These are phyloP conservation scores for Ahaetulla prasina DNA, from an alignment of 2,113 vertebrate genomes.

Conservation along the genomic window DNA sequence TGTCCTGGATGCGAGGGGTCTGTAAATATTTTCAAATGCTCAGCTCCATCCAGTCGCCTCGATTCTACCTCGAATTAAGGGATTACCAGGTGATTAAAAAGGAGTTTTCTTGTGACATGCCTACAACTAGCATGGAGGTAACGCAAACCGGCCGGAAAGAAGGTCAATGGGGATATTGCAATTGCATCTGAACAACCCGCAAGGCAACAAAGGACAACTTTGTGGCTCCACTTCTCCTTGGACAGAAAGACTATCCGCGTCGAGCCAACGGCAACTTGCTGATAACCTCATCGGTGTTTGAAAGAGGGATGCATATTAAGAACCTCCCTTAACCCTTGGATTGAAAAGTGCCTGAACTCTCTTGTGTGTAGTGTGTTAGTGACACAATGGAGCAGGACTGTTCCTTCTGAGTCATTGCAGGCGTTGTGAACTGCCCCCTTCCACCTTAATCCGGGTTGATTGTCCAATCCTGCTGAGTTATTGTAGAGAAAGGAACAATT, in stretches of 20 bases:
- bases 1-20: too few relatives aligned
- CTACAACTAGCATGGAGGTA: accelerated
- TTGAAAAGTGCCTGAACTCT: neutral
- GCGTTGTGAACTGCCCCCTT: conserved; percentile 26
- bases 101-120: neutral
- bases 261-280: neutral
- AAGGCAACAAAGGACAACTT: neutral
- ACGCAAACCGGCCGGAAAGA: neutral
- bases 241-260: neutral
- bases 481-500: conserved; percentile 8
- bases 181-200: neutral
- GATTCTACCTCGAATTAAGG: too few relatives aligned
- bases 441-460: conserved; percentile 41
- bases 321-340: conserved; percentile 29
- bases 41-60: too few relatives aligned
- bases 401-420: conserved; percentile 39
- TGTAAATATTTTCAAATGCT: too few relatives aligned
- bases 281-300: neutral
- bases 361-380: conserved; percentile 7
- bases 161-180: neutral
- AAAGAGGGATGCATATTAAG: conserved; percentile 7
- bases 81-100: too few relatives aligned
- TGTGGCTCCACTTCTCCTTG: conserved; percentile 7
- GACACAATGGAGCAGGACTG: conserved; percentile 17
- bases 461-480: conserved; percentile 37